A percentile compares a stretch with the other conserved stretches of the same genome.
phyloP scores from a whole-genome alignment of 2,113 vertebrate species.

The Thalassoma bifasciatum region DNA sequence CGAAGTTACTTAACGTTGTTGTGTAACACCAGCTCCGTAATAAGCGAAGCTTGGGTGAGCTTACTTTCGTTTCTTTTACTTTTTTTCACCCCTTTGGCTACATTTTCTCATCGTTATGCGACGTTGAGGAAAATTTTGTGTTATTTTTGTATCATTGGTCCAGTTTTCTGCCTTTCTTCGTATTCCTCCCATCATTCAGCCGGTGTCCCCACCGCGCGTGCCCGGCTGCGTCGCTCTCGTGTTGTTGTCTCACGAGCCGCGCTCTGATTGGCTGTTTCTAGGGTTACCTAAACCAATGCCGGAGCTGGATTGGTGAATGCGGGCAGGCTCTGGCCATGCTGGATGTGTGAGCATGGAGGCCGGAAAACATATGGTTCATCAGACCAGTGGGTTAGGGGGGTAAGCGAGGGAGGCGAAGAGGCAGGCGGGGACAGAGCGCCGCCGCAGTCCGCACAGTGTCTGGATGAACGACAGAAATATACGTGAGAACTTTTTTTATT shows the following conservation, averaged over 20 bases:
- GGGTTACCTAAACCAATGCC: constrained; percentile 64
- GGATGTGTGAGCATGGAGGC: constrained; percentile 53
- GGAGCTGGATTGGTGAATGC: constrained; percentile 46
- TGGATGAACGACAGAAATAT: neutral
- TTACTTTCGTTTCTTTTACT: neutral
- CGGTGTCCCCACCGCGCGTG: constrained; percentile 26
- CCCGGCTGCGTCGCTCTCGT: constrained; percentile 7
- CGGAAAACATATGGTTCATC: constrained; percentile 66
- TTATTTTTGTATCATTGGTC: fast-evolving
- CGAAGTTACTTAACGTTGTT: constrained; percentile 73
- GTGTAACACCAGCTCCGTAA: constrained; percentile 68
- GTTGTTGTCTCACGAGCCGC: constrained; percentile 35
- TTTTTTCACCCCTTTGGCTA: neutral
- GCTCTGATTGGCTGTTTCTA: constrained; percentile 67
- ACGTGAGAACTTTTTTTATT: neutral
- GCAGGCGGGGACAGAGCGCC: neutral
- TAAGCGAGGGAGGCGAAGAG: constrained; percentile 34
- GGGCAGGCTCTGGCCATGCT: constrained; percentile 57
- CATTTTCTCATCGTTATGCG: neutral
- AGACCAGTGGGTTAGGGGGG: constrained; percentile 63
- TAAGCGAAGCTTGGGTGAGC: neutral
- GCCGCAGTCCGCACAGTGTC: constrained; percentile 5
- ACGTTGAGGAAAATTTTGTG: neutral
- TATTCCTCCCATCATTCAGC: neutral
- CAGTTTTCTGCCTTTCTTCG: neutral